Evolutionary conservation across 2,797 vertebrate genomes (phyloP).

Genomic region (Enteromius radiatus): DNA sequence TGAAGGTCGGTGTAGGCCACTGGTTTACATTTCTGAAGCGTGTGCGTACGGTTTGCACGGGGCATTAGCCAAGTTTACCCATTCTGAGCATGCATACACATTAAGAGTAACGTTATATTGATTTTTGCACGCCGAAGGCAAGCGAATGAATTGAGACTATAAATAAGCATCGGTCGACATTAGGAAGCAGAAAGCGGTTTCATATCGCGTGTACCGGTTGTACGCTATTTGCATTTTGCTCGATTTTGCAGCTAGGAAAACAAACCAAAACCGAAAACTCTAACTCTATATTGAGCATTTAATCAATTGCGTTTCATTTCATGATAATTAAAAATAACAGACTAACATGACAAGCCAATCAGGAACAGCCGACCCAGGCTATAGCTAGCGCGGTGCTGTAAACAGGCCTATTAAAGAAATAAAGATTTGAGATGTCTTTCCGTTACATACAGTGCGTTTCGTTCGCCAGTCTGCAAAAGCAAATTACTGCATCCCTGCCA

Average conservation of each 20-base stretch:
- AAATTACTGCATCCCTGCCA: conserved; percentile 16
- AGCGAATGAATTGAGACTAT: conserved; percentile 39
- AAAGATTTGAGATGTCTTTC: background rate
- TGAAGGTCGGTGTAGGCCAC: conserved; percentile 46
- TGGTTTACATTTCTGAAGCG: conserved; percentile 26
- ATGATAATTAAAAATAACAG: conserved; percentile 15
- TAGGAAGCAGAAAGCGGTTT: conserved; percentile 24
- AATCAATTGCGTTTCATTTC: background rate
- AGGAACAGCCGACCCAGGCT: conserved; percentile 29
- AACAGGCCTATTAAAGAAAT: conserved; percentile 44
- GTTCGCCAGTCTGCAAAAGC: background rate
- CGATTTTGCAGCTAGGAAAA: background rate
- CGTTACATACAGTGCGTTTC: background rate
- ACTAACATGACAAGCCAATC: background rate
- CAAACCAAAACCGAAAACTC: background rate
- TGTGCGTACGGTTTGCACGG: conserved; percentile 25
- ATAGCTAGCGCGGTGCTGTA: conserved; percentile 40
- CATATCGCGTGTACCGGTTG: conserved; percentile 18
- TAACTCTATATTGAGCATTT: background rate
- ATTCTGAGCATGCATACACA: conserved; percentile 26
- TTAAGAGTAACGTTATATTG: conserved; percentile 25
- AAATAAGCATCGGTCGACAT: conserved; percentile 27
- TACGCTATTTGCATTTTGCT: background rate
- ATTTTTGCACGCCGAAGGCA: conserved; percentile 15
- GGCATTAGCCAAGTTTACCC: conserved; percentile 29